Evolutionary conservation across 2,888 invertebrate genomes (phyloP), one percentile per base, ranked within the genome.

Genomic region (Auanema sp.): DNA sequence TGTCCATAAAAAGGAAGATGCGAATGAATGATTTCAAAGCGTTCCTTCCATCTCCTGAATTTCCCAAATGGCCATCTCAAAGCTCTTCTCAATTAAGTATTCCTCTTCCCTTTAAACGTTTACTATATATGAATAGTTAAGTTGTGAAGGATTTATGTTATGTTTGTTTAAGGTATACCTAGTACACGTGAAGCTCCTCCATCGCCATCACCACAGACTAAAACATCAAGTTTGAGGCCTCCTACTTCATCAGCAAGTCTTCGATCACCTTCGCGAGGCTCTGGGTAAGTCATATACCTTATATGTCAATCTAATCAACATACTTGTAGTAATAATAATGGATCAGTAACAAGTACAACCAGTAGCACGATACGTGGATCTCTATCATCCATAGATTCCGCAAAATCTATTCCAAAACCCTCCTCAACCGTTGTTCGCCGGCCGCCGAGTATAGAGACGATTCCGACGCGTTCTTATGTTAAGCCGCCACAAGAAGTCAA

Each of bases 261-360:
- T 47, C 60, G 60, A 24, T 47, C 54, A 16, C 54, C 56, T 16
- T 56, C 54, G 11, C 25, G 59, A 14, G 21, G 24, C 24, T 60
- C 60, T 16, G 60, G 60, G 60, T 60, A 60, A 3, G 5, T 10
- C 23, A 8, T 12, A 14, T 11, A 2, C 11, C 6, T 24, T 41
- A 42, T 56, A 23, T 41, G 14, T 16, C 10, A 5, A 18, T 47
- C 3, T 18, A 47, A 47, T 47, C 10, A 47, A 5, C 3, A 50
- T 49, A 18, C 50, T 52, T 60, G 21, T 21, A 60, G 60, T 40
- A 60, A 60, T 47, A 60, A 60, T 40, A 60, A 60, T 54, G 60
- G 60, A 8, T 60, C 60, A 16, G 49, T 60, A 40, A 60, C 16
- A 18, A 51, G 60, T 47, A 47, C 16, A 16, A 21, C 16, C 3